These are phyloP conservation scores for Hydrozoanthus gracilis DNA, from an alignment of 92 coral and sea anemone species.

Conservation along the genomic window DNA sequence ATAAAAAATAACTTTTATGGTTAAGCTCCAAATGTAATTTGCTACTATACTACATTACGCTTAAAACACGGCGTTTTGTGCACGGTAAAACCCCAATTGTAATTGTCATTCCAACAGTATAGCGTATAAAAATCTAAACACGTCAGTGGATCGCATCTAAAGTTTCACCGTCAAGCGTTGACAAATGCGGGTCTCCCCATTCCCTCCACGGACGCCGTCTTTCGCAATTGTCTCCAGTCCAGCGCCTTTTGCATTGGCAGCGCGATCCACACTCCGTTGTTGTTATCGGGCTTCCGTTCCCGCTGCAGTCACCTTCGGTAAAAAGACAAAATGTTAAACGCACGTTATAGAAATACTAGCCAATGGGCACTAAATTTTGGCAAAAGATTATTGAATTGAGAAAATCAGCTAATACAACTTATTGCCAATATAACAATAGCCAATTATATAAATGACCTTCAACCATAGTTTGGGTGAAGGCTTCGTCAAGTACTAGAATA, in stretches of 20 bases:
- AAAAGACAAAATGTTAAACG: neutral
- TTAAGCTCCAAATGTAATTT: too few species aligned
- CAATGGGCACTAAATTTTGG: neutral
- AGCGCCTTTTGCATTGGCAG: slow-evolving; percentile 59
- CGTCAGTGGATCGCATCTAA: neutral
- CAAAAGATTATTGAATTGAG: too few species aligned
- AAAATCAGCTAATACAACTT: too few species aligned
- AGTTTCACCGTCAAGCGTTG: slow-evolving; percentile 64
- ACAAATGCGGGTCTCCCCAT: slow-evolving; percentile 80
- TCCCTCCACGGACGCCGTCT: slow-evolving; percentile 58
- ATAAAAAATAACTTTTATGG: too few species aligned
- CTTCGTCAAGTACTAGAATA: too few species aligned
- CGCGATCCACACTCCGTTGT: slow-evolving; percentile 53
- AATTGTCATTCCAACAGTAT: neutral
- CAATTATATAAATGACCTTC: too few species aligned
- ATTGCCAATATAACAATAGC: too few species aligned
- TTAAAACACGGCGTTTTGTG: too few species aligned
- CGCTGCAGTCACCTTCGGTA: slow-evolving; percentile 61
- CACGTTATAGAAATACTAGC: too few species aligned
- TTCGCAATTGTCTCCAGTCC: slow-evolving; percentile 76
- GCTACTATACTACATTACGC: too few species aligned
- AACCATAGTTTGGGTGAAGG: too few species aligned
- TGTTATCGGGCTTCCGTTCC: slow-evolving; percentile 55
- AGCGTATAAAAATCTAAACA: neutral
- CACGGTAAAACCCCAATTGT: too few species aligned